phyloP scores from a whole-genome alignment of 2,888 invertebrate genomes.

The Calephelis perditalis region DNA sequence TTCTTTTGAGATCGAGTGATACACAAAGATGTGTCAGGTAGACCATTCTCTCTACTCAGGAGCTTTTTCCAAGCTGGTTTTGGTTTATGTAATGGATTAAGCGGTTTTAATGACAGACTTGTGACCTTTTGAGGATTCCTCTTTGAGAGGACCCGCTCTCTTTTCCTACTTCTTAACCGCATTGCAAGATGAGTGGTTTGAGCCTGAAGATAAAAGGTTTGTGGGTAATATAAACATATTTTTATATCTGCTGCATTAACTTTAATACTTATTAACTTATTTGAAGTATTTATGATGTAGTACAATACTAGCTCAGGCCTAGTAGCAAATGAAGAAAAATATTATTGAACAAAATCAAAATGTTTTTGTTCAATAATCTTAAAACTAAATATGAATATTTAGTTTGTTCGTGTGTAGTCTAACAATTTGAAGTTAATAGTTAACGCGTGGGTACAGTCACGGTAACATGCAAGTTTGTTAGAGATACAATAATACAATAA shows the following conservation, averaged over 20 bases:
- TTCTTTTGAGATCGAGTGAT: constrained; percentile 58
- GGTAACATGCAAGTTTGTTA: neutral
- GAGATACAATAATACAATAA: constrained; percentile 2
- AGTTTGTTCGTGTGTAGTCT: no score
- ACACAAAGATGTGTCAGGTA: constrained; percentile 45
- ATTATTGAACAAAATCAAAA: no score
- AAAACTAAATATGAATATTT: no score
- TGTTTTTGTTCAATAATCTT: no score
- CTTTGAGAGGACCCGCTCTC: constrained; percentile 75
- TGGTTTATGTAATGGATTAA: constrained; percentile 42
- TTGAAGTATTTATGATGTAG: no score
- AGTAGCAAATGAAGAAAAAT: no score
- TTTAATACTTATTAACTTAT: no score
- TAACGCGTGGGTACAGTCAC: no score
- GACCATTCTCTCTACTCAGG: constrained; percentile 53
- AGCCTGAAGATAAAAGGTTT: constrained; percentile 42
- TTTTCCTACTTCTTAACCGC: constrained; percentile 84
- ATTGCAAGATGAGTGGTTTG: constrained; percentile 63
- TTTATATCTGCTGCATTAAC: no score
- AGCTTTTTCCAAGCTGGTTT: constrained; percentile 57
- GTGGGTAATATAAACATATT: no score
- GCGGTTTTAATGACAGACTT: constrained; percentile 47
- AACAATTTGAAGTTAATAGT: no score
- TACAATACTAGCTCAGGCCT: no score
- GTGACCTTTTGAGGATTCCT: constrained; percentile 47